A percentile compares a stretch with the other conserved stretches of the same genome.
These are phyloP conservation scores for Epinephelus lanceolatus DNA, from an alignment of 2,113 vertebrate species.

Conservation along the genomic window DNA sequence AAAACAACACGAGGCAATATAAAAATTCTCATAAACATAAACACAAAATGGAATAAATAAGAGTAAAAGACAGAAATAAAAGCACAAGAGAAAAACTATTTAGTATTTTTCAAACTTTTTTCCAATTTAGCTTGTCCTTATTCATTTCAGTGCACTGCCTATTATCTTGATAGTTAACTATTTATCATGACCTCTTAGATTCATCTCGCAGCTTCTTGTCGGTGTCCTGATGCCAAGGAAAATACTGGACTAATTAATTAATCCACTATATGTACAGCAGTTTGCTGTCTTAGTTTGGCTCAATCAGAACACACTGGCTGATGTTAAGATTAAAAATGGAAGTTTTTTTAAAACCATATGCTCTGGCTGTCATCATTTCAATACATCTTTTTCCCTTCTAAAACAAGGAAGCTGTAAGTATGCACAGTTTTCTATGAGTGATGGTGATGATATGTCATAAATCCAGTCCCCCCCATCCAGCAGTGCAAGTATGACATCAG, in stretches of 20 bases:
- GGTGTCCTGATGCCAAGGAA: no score
- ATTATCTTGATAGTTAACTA: not conserved
- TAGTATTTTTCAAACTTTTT: not conserved
- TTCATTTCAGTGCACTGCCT: not conserved
- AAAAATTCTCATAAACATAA: not conserved
- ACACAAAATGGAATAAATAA: not conserved
- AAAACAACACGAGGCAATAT: not conserved
- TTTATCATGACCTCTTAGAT: not conserved
- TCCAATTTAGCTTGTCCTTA: no score
- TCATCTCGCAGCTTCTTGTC: no score
- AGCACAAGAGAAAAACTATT: not conserved
- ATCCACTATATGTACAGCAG: not conserved
- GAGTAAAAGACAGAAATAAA: not conserved
- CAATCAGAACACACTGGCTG: not conserved
- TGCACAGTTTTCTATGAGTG: not conserved
- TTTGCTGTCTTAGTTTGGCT: not conserved
- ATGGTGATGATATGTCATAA: not conserved
- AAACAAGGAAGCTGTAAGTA: not conserved
- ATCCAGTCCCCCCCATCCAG: no score
- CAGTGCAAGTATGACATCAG: not conserved
- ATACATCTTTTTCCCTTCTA: not conserved
- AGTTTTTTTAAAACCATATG: not conserved
- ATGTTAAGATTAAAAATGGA: not conserved
- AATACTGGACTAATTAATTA: not conserved
- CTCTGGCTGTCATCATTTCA: no score